Percentiles rank a stretch among this genome's conserved stretches.
These are phyloP conservation scores for Semaprochilodus insignis DNA, from an alignment of 2,797 vertebrate genomes.

Conservation along the genomic window DNA sequence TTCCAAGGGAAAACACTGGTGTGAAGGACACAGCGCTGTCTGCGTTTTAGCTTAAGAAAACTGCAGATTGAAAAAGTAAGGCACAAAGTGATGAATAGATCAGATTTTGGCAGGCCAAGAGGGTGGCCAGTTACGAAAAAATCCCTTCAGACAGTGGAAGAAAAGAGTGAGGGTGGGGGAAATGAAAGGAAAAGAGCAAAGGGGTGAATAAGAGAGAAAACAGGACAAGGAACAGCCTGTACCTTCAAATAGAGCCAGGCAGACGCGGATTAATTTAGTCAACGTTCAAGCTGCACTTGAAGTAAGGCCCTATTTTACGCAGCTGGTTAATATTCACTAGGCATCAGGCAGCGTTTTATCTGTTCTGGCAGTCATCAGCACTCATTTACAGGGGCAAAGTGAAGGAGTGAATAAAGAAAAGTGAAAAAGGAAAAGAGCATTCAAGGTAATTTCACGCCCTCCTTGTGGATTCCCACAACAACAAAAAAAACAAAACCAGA, in stretches of 20 bases:
- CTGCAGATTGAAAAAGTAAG: slow-evolving; percentile 37
- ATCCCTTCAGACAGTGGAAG: slow-evolving; percentile 63
- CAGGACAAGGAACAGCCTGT: slow-evolving; percentile 74
- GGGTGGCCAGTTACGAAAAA: slow-evolving; percentile 46
- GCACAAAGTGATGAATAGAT: slow-evolving; percentile 61
- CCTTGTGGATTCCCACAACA: slow-evolving; percentile 25
- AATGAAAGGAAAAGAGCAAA: slow-evolving; percentile 53
- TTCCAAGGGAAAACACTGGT: slow-evolving; percentile 15
- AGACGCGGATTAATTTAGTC: slow-evolving; percentile 67
- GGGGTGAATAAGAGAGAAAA: slow-evolving; percentile 55
- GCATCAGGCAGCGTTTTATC: slow-evolving; percentile 55
- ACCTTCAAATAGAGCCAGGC: slow-evolving; percentile 72
- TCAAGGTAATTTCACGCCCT: slow-evolving; percentile 52
- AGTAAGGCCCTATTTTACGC: slow-evolving; percentile 56
- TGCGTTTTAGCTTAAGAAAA: slow-evolving; percentile 52
- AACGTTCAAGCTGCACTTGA: slow-evolving; percentile 63
- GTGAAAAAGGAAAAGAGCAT: slow-evolving; percentile 54
- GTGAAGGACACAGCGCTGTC: slow-evolving; percentile 40
- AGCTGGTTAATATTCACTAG: slow-evolving; percentile 71
- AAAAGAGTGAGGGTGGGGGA: slow-evolving; percentile 50
- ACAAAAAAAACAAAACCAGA: slow-evolving; percentile 51
- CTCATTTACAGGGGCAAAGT: slow-evolving; percentile 63
- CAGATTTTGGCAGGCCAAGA: slow-evolving; percentile 54
- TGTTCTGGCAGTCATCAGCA: slow-evolving; percentile 60
- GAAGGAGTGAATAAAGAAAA: slow-evolving; percentile 55